Evolutionary conservation across 2,797 vertebrate species (phyloP), one percentile per base, ranked within the genome.

Genomic region (Clarias laeviceps): DNA sequence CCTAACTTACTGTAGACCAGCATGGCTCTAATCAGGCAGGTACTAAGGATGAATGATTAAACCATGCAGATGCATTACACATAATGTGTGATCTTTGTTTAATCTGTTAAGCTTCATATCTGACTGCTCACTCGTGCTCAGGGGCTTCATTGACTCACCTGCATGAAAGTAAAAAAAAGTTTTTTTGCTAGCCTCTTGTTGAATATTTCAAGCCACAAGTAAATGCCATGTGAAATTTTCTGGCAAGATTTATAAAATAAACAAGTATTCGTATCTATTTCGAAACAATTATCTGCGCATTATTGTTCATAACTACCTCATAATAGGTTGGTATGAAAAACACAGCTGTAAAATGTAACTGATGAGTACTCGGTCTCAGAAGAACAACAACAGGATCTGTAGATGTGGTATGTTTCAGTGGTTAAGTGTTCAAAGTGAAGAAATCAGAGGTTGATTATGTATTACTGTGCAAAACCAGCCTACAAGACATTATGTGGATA

Each of bases 371-470:
- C 18, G 1, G 27, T 20, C 27, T 57, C 56, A 32, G 29, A 14
- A 77, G 84, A 54, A 40, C 17, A 85, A 82, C 84, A 86, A 86
- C 73, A 69, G 72, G 20, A 86, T 78, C 64, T 56, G 70, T 61
- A 62, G 45, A 82, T 86, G 74, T 78, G 74, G 85, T 86, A 82
- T 78, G 85, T 82, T 82, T 82, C 65, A 69, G 80, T 82, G 85
- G 72, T 82, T 78, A 78, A 32, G 54, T 78, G 85, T 74, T 86
- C 50, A 54, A 54, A 54, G 57, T 62, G 80, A 78, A 59, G 80
- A 70, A 78, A 68, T 80, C 70, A 86, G 64, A 61, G 70, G 61
- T 76, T 85, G 70, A 68, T 82, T 82, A 59, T 85, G 84, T 82
- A 66, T 65, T 54, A 73, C 14, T 37, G 64, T 62, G 37, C 27